Base-by-base conservation (phyloP, 2,113 vertebrate species). In the Anarrhichthys ocellatus region DNA sequence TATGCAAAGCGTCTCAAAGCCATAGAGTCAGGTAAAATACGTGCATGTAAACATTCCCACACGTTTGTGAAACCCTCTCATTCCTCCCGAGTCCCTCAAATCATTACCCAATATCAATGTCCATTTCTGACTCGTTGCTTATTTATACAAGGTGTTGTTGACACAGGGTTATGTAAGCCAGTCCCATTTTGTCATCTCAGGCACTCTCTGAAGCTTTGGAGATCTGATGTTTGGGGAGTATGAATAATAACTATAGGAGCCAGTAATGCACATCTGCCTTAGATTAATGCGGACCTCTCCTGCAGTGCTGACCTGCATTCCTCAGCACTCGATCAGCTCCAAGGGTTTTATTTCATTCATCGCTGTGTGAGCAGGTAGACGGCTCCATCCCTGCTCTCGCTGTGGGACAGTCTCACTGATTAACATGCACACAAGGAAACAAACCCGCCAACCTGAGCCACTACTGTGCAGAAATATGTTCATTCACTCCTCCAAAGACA, bases 91-190 rank as follows among this genome's bases (percentile, higher is more conserved):
- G 86, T 58, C 78, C 76, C 73, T 91, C 85, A 85, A 90, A 92
- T 92, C 85, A 87, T 90, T 87, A 78, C 80, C 81, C 82, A 88
- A 90, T 90, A 84, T 74, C 22, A 1, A 61, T 84, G 85, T 87
- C 88, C 87, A 58, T 89, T 89, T 89, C 83, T 93, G 91, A 91
- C 90, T 78, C 56, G 27, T 40, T 83, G 91, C 91, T 93, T 94
- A 88, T 95, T 94, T 94, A 80, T 71, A 81, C 84, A 86, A 82
- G 82, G 90, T 92, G 91, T 92, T 92, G 91, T 92, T 91, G 89
- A 93, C 91, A 89, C 81, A 44, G 80, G 94, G 92, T 95, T 94
- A 95, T 89, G 92, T 92, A 94, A 95, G 94, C 93, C 92, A 90
- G 91, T 91, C 83, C 87, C 83, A 89, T 78, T 89, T 89, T 93